Base-by-base conservation (phyloP, 2,888 invertebrate species). In the Dorcus parallelipipedus region DNA sequence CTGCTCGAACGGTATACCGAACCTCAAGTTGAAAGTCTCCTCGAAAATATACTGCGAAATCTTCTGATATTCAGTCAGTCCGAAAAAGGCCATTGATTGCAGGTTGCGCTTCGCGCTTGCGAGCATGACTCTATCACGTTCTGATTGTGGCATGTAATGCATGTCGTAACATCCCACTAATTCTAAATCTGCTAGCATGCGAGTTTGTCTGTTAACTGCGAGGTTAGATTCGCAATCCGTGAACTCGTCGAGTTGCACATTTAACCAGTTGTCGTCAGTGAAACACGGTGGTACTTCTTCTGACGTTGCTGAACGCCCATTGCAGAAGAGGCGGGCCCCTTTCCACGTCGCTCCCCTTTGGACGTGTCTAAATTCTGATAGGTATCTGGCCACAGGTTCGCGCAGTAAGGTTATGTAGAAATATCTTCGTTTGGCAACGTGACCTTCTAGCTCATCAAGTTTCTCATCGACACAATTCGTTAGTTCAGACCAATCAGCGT, bases 401-500 rank as follows among this genome's bases (percentile, higher is more conserved):
- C 99, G 85, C 50, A 99, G 83, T 64, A 99, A 85, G 4, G 97
- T 96, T 67, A 98, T 94, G 82, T 97, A 98, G 81, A 96, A 96
- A 80, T 97, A 98, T 71, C 97, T 70, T 8, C 78, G 67, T 63
- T 78, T 78, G 5, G 71, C 70, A 3, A 76, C 69, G 73, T 77
- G 73, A 50, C 58, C 60, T 78, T 97, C 97, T 73, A 93, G 89
- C 76, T 93, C 89, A 78, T 97, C 93, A 73, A 98, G 83, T 73
- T 93, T 93, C 26, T 89, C 86, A 73, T 97, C 93, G 41, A 96
- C 96, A 78, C 97, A 97, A 68, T 84, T 85, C 8, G 93, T 95
- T 66, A 99, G 79, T 81, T 99, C 98, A 2, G 98, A 98, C 91
- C 95, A 98, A 81, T 98, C 98, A 26, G 97, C 96, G 76, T 97